Conservation (phyloP, 2,113 vertebrate genomes). For the Hypanus sabinus region DNA sequence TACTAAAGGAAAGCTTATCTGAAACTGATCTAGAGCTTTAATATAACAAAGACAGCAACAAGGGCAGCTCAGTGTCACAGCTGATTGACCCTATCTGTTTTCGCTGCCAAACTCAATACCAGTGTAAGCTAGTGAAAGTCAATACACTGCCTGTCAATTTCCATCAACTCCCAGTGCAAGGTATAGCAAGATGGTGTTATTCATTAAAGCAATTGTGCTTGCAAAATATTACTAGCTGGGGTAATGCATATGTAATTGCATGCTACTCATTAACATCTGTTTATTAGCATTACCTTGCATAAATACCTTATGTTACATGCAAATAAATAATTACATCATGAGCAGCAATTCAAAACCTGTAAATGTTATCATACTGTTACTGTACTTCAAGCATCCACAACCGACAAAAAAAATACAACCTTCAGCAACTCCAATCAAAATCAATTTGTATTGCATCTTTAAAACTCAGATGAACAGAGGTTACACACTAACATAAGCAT, state of each 20-base stretch:
- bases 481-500: neutral
- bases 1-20: slow-evolving; percentile 53
- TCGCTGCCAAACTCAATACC: slow-evolving; percentile 82
- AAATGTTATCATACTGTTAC: neutral
- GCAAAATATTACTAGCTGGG: slow-evolving; percentile 26
- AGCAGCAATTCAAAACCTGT: neutral
- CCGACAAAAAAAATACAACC: slow-evolving; percentile 10
- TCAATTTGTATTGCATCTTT: neutral
- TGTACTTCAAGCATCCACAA: neutral
- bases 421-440: neutral
- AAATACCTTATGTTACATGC: slow-evolving; percentile 30
- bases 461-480: neutral
- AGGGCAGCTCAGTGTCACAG: slow-evolving; percentile 67
- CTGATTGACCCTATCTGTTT: slow-evolving; percentile 76
- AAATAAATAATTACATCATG: slow-evolving; percentile 19
- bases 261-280: slow-evolving; percentile 35
- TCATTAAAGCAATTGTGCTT: slow-evolving; percentile 36
- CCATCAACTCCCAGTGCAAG: slow-evolving; percentile 28
- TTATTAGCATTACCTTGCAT: slow-evolving; percentile 24
- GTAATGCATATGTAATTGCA: slow-evolving; percentile 35
- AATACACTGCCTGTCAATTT: slow-evolving; percentile 51
- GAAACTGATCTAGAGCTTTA: slow-evolving; percentile 61
- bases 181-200: slow-evolving; percentile 32
- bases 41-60: slow-evolving; percentile 60
- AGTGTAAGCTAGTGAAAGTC: slow-evolving; percentile 82